A percentile compares a stretch with the other conserved stretches of the same genome.
These are phyloP conservation scores for Murina feae DNA, from an alignment of 2,113 vertebrate genomes.

Conservation along the genomic window DNA sequence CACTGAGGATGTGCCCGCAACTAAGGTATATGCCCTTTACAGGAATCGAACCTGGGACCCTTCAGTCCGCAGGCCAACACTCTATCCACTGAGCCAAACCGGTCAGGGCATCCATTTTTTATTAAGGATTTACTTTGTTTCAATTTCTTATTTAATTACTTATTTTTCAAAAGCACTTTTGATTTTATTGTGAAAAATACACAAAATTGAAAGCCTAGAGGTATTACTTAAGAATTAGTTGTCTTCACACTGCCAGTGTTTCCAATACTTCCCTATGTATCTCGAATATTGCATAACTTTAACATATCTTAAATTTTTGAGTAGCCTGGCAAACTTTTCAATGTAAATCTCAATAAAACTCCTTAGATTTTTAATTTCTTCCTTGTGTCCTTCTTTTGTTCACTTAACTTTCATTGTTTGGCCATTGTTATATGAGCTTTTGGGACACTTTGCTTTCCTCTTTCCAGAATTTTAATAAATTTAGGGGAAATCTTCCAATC, in stretches of 20 bases:
- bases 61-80: too few species aligned
- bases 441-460: conserved; percentile 87
- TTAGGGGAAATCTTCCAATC: conserved; percentile 86
- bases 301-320: background rate
- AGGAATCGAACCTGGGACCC: too few species aligned
- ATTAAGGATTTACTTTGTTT: background rate
- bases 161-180: background rate
- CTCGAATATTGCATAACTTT: background rate
- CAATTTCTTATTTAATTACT: background rate
- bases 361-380: background rate
- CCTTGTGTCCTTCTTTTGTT: conserved; percentile 20
- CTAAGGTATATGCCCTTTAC: too few species aligned
- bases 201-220: background rate
- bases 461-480: conserved; percentile 89
- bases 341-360: background rate
- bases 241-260: background rate
- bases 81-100: too few species aligned
- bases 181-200: background rate
- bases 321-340: background rate
- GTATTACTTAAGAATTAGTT: background rate
- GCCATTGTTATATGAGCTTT: conserved; percentile 85
- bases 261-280: background rate
- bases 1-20: too few species aligned
- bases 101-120: too few species aligned
- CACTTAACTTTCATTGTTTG: conserved; percentile 81